These are phyloP conservation scores for Drosophila infuscata DNA, from an alignment of 2,888 invertebrate species.

Conservation along the genomic window DNA sequence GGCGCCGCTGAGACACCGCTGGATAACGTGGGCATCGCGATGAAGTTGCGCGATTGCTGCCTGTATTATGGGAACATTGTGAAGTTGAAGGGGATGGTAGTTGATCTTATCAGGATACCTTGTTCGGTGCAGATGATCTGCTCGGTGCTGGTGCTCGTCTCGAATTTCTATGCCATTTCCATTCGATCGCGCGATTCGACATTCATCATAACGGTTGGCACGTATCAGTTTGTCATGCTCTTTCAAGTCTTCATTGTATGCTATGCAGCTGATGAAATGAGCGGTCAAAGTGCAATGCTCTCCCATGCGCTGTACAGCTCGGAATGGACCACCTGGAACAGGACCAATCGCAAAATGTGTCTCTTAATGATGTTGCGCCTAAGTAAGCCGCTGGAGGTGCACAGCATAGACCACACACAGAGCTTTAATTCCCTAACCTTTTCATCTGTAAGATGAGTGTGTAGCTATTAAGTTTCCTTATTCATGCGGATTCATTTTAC, in stretches of 20 bases:
- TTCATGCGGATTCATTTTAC: background rate
- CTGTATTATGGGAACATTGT: constrained; percentile 61
- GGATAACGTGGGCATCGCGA: constrained; percentile 32
- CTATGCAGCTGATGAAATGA: constrained; percentile 73
- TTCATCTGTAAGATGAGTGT: constrained; percentile 68
- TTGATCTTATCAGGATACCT: constrained; percentile 66
- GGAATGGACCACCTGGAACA: constrained; percentile 60
- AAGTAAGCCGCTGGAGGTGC: constrained; percentile 50
- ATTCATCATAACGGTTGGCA: constrained; percentile 56
- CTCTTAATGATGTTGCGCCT: constrained; percentile 39
- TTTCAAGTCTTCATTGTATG: constrained; percentile 77
- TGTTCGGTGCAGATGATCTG: constrained; percentile 76
- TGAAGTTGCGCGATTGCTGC: constrained; percentile 64
- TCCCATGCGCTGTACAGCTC: constrained; percentile 62
- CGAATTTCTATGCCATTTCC: constrained; percentile 79
- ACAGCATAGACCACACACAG: constrained; percentile 71
- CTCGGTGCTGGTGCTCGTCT: constrained; percentile 77
- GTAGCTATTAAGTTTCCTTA: accelerated
- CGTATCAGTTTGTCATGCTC: constrained; percentile 76
- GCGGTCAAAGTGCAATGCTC: constrained; percentile 57
- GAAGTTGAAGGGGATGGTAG: constrained; percentile 56
- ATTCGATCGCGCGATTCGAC: constrained; percentile 46
- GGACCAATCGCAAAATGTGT: constrained; percentile 46
- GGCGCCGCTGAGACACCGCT: constrained; percentile 21
- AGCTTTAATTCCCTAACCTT: constrained; percentile 76